These are phyloP conservation scores for Hoplostethus mediterraneus DNA, from an alignment of 2,797 vertebrate genomes.

Conservation along the genomic window DNA sequence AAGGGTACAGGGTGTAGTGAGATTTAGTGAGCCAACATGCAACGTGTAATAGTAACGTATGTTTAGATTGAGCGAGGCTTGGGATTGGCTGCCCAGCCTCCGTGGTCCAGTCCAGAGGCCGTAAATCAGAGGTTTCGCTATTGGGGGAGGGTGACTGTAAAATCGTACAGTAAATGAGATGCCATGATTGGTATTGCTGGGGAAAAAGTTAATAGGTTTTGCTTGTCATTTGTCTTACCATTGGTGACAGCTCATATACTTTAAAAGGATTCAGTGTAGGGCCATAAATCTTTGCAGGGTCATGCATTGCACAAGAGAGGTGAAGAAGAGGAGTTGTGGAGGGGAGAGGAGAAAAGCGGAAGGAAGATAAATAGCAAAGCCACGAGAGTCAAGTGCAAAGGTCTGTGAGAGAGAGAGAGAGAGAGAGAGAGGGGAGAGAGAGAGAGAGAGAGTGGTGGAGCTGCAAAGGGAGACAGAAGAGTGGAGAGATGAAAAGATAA, in stretches of 20 bases:
- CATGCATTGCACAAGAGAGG: conserved; percentile 58
- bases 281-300: conserved; percentile 69
- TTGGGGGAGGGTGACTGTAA: background rate
- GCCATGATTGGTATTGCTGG: conserved; percentile 51
- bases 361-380: conserved; percentile 14
- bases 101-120: conserved; percentile 39
- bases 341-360: conserved; percentile 20
- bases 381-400: conserved; percentile 24
- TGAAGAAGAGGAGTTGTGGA: conserved; percentile 59
- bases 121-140: conserved; percentile 43
- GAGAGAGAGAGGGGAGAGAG: background rate
- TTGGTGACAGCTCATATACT: conserved; percentile 56
- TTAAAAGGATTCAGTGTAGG: conserved; percentile 53
- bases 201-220: conserved; percentile 63
- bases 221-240: conserved; percentile 68
- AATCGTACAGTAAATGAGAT: conserved; percentile 50
- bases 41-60: conserved; percentile 23
- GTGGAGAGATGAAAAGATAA: conserved; percentile 61
- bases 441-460: background rate
- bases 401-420: conserved; percentile 32
- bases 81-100: conserved; percentile 22
- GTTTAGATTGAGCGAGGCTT: conserved; percentile 15
- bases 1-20: conserved; percentile 11
- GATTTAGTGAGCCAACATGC: conserved; percentile 43
- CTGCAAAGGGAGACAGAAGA: conserved; percentile 2